Evolutionary conservation across 1,140 invertebrate genomes (phyloP).

Genomic region (Trichonephila inaurata): DNA sequence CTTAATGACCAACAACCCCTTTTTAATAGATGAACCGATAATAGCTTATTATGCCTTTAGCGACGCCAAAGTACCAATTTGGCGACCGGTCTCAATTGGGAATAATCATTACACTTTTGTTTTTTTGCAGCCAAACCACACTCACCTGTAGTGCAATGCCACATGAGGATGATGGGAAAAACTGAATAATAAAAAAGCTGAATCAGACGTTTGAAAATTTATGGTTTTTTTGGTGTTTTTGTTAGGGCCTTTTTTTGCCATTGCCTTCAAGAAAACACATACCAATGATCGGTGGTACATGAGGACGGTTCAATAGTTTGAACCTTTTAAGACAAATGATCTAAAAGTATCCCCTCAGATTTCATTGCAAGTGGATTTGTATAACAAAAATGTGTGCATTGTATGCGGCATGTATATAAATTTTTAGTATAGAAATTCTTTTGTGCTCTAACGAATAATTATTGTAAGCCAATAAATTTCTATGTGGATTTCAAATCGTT

Average conservation of each 20-base stretch:
- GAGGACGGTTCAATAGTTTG: too few relatives aligned
- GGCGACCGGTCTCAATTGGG: constrained; percentile 43
- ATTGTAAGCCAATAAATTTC: too few relatives aligned
- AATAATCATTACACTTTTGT: constrained; percentile 41
- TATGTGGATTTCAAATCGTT: too few relatives aligned
- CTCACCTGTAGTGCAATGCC: background rate
- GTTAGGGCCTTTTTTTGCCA: background rate
- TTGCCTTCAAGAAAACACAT: background rate
- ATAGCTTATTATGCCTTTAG: constrained; percentile 26
- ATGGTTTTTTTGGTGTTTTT: constrained; percentile 6
- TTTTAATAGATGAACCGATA: constrained; percentile 66
- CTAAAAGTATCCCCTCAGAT: too few relatives aligned
- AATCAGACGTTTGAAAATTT: constrained; percentile 24
- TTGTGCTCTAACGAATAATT: too few relatives aligned
- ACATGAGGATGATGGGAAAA: background rate
- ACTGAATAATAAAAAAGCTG: constrained; percentile 31
- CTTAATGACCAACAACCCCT: constrained; percentile 63
- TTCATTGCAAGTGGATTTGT: too few relatives aligned
- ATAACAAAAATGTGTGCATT: too few relatives aligned
- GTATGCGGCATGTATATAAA: too few relatives aligned
- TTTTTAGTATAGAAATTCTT: too few relatives aligned
- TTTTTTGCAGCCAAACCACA: constrained; percentile 36
- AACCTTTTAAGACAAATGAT: too few relatives aligned
- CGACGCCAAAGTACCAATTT: constrained; percentile 60
- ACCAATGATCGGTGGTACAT: too few relatives aligned